Percentiles rank a stretch among this genome's conserved stretches.
Conservation (phyloP, 2,797 vertebrate genomes). For the Periparus ater region DNA sequence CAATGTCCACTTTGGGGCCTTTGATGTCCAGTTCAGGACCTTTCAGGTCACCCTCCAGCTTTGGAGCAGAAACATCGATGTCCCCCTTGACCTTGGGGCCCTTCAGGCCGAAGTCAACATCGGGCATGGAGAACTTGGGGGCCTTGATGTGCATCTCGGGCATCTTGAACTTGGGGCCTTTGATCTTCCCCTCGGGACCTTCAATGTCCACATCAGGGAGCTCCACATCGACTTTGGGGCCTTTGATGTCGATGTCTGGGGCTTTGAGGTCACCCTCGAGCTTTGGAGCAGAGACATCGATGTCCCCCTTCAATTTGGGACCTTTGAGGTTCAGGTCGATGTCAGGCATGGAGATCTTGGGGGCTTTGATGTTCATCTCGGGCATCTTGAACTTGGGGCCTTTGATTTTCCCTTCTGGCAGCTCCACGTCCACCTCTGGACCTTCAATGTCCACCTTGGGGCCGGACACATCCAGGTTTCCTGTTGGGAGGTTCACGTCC, state of each 20-base stretch:
- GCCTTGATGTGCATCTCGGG: slow-evolving; percentile 30
- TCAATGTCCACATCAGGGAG: too few species aligned
- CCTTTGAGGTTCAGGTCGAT: background rate
- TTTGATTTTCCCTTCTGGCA: slow-evolving; percentile 48
- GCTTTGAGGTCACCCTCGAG: background rate
- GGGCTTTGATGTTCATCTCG: slow-evolving; percentile 61
- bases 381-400: slow-evolving; percentile 76
- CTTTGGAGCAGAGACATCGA: background rate
- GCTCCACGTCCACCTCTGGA: too few species aligned
- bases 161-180: slow-evolving; percentile 41
- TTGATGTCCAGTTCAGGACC: too few species aligned
- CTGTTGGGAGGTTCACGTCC: too few species aligned
- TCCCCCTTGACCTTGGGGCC: slow-evolving; percentile 67
- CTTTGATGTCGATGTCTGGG: too few species aligned
- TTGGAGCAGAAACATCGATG: fast-evolving
- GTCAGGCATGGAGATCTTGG: slow-evolving; percentile 45
- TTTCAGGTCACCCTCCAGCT: fast-evolving
- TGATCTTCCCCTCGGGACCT: background rate
- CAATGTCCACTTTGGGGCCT: too few species aligned
- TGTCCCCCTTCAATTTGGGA: background rate
- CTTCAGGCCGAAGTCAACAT: slow-evolving; percentile 63
- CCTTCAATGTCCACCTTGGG: too few species aligned
- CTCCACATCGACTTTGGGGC: too few species aligned
- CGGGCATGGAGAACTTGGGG: slow-evolving; percentile 38
- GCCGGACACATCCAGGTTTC: too few species aligned